Base-by-base conservation (phyloP, 2,113 vertebrate species). In the Periophthalmodon schlosseri region DNA sequence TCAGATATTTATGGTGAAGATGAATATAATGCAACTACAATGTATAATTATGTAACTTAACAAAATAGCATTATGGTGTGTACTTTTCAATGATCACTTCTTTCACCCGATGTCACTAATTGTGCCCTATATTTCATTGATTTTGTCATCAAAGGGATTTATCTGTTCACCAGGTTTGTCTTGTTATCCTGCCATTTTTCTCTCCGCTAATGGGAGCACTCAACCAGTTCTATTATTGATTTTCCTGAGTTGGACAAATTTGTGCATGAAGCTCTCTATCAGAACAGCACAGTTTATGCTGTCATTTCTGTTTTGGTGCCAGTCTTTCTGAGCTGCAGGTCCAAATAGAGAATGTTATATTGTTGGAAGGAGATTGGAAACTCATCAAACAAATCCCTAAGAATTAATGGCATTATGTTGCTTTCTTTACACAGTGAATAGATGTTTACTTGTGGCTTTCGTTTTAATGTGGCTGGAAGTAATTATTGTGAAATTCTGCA, bases 381-480 rank as follows among this genome's bases (percentile, higher is more conserved):
- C 33, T 16, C 63, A 65, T 65, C n/a, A 64, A 39, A 65, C 63
- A 65, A 65, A 65, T 21, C 34, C 63, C 65, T 8, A 69, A 58
- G 21, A n/a, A 75, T 78, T 60, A 72, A 65, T n/a, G 21, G 65
- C 24, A 39, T 39, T 65, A 44, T 44, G 16, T 65, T 60, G 23
- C 34, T 70, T 50, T 69, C 46, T 78, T 87, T 76, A 69, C 54
- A 73, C 73, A 69, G 21, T 72, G 56, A 75, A 46, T 44, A 76
- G 63, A 68, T 77, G 56, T 81, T 79, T 74, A 81, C 76, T 86
- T 65, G 64, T 14, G 52, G 56, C 33, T 23, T 74, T 1, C 8
- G 50, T 24, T 68, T 79, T 68, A 34, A 71, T 15, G 44, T n/a
- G 63, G 3, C 77, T 44, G 69, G 56, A 34, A 75, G 46, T 36